phyloP scores from a whole-genome alignment of 2,797 vertebrate genomes.

The Oophaga sylvatica region DNA sequence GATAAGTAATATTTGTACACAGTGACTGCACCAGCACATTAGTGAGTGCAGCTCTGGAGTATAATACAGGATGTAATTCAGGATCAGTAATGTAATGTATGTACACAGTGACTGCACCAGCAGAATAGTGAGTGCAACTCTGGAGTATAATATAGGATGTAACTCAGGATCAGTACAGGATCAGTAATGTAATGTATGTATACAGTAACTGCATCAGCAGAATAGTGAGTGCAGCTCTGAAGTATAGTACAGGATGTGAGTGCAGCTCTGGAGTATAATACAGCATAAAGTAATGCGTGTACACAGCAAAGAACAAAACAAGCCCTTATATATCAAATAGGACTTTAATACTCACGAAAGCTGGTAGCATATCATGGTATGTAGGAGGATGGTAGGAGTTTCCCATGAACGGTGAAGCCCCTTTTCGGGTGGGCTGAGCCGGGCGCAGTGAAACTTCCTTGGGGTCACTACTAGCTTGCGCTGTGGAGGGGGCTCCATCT shows the following conservation, averaged over 20 bases:
- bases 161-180: no score
- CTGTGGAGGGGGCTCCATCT: slow-evolving; percentile 77
- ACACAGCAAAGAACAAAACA: no score
- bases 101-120: no score
- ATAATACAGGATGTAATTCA: no score
- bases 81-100: no score
- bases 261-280: slow-evolving; percentile 1
- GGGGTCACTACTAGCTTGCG: slow-evolving; percentile 69
- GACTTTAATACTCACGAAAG: slow-evolving; percentile 81
- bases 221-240: neutral
- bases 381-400: slow-evolving; percentile 90
- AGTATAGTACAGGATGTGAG: neutral
- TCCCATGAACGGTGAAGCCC: slow-evolving; percentile 87
- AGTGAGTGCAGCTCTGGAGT: no score
- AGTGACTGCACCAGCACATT: no score
- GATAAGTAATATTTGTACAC: no score
- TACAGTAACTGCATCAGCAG: no score
- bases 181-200: neutral
- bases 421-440: slow-evolving; percentile 86
- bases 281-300: neutral
- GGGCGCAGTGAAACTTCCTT: slow-evolving; percentile 93
- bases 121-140: no score
- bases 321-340: no score
- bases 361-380: slow-evolving; percentile 98
- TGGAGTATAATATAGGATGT: no score